These are phyloP conservation scores for Heliconius hermathena DNA, from an alignment of 1,140 invertebrate genomes.

Conservation along the genomic window DNA sequence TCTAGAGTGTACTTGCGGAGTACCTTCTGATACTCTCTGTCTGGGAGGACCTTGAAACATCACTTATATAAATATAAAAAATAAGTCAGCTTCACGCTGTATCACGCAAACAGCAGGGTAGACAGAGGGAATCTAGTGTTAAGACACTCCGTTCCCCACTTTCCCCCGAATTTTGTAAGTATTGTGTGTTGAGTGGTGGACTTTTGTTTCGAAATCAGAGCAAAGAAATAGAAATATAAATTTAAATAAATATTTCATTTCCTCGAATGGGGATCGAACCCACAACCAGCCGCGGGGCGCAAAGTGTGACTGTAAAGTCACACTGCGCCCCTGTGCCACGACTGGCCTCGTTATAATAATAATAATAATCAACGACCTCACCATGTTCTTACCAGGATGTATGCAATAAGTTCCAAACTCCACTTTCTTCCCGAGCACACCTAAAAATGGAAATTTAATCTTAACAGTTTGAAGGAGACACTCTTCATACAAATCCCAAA, in stretches of 20 bases:
- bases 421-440: slow-evolving; percentile 76
- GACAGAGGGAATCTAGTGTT: neutral
- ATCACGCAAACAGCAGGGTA: neutral
- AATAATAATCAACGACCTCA: too few relatives aligned
- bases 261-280: neutral
- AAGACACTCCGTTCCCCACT: too few relatives aligned
- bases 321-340: too few relatives aligned
- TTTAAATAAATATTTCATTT: neutral
- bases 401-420: slow-evolving; percentile 81
- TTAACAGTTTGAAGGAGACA: slow-evolving; percentile 79
- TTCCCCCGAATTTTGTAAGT: too few relatives aligned
- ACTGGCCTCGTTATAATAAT: too few relatives aligned
- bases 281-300: too few relatives aligned
- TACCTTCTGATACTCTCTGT: slow-evolving; percentile 34
- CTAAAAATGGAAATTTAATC: slow-evolving; percentile 80
- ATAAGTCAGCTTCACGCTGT: neutral
- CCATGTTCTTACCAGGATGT: slow-evolving; percentile 67
- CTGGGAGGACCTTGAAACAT: slow-evolving; percentile 51
- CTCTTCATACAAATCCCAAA: slow-evolving; percentile 82
- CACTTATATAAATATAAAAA: too few relatives aligned
- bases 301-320: too few relatives aligned
- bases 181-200: too few relatives aligned
- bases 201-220: too few relatives aligned
- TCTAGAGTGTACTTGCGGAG: slow-evolving; percentile 30
- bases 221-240: neutral